These are phyloP conservation scores for Atherix ibis DNA, from an alignment of 2,888 invertebrate genomes.

Conservation along the genomic window DNA sequence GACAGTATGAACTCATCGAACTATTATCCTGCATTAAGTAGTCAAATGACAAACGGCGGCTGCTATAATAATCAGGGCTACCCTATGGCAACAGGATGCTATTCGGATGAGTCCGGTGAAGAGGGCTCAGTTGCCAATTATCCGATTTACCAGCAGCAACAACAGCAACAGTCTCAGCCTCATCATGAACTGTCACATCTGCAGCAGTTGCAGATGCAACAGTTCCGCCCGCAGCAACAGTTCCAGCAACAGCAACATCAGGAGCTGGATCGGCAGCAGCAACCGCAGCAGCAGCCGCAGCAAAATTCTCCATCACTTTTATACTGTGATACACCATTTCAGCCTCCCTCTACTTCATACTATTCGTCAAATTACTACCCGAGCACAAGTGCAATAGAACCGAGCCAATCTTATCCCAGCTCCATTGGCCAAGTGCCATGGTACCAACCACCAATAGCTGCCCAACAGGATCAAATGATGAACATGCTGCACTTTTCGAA, in stretches of 20 bases:
- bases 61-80: neutral
- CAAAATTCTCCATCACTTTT: neutral
- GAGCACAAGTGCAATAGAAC: conserved; percentile 1
- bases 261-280: too few relatives aligned
- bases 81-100: neutral
- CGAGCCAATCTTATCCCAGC: neutral
- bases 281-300: neutral
- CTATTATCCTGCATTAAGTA: conserved; percentile 8
- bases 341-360: conserved; percentile 4
- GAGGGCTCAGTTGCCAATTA: conserved; percentile 1
- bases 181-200: neutral
- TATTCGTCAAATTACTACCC: conserved; percentile 6
- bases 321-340: conserved; percentile 5
- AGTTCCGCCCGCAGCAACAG: neutral
- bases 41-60: neutral
- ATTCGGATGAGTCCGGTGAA: conserved; percentile 5
- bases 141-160: too few relatives aligned
- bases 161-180: neutral
- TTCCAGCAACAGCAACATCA: conserved; percentile 1
- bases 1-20: conserved; percentile 7
- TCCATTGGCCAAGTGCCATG: neutral
- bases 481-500: conserved; percentile 29
- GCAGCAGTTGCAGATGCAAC: neutral
- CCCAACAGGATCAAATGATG: conserved; percentile 23
- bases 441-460: conserved; percentile 9